Evolutionary conservation across 2,113 vertebrate genomes (phyloP).

Genomic region (Limanda limanda): DNA sequence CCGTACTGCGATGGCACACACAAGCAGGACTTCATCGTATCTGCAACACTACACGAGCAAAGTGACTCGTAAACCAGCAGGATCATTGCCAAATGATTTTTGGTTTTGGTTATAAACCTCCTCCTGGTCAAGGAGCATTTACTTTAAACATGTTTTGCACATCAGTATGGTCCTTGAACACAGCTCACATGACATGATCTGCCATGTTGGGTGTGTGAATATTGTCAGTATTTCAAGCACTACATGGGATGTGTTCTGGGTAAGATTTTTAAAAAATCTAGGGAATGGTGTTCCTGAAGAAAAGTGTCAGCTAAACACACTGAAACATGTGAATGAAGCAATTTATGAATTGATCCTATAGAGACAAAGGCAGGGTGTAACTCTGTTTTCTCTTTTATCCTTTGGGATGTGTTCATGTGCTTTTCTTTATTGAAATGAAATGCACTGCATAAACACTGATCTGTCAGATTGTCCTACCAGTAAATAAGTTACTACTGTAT

Average conservation of each 20-base stretch:
- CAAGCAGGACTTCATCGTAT: slow-evolving; percentile 71
- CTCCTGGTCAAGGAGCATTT: not conserved
- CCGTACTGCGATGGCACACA: slow-evolving; percentile 90
- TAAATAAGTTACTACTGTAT: not conserved
- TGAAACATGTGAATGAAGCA: not conserved
- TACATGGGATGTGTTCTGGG: not conserved
- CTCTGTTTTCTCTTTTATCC: too few relatives aligned
- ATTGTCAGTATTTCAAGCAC: not conserved
- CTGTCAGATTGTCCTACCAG: not conserved
- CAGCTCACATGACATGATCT: not conserved
- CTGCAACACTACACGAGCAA: slow-evolving; percentile 27
- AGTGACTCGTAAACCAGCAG: slow-evolving; percentile 5
- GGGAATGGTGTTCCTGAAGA: not conserved
- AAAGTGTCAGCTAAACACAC: not conserved
- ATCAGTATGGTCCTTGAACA: not conserved
- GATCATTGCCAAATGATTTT: not conserved
- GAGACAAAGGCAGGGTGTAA: too few relatives aligned
- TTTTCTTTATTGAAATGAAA: too few relatives aligned
- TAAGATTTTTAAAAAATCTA: not conserved
- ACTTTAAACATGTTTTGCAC: not conserved
- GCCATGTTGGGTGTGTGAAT: not conserved
- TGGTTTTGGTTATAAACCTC: not conserved
- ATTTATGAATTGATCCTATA: too few relatives aligned
- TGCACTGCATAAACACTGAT: not conserved
- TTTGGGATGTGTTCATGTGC: too few relatives aligned